Evolutionary conservation across 2,888 invertebrate species (phyloP).

Genomic region (Sericinus montela): DNA sequence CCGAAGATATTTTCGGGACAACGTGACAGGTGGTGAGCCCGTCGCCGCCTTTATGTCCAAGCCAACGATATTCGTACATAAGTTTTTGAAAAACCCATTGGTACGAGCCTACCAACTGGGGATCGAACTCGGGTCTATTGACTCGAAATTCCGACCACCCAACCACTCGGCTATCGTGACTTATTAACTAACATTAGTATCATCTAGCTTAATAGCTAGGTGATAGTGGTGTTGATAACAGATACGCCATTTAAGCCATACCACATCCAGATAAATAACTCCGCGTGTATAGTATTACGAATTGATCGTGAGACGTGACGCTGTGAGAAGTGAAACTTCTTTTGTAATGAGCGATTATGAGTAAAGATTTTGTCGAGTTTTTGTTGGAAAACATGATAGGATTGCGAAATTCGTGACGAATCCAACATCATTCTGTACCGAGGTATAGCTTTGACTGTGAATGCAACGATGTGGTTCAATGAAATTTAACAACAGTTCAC

Average conservation of each 20-base stretch:
- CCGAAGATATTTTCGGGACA: too few relatives aligned
- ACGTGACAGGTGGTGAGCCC: too few relatives aligned
- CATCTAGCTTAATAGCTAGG: too few relatives aligned
- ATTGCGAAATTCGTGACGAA: constrained; percentile 40
- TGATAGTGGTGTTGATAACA: too few relatives aligned
- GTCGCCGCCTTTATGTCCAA: too few relatives aligned
- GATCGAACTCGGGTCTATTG: too few relatives aligned
- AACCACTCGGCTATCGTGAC: too few relatives aligned
- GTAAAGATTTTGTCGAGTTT: constrained; percentile 39
- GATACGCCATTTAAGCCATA: neutral
- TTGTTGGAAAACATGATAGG: constrained; percentile 29
- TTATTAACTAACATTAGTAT: too few relatives aligned
- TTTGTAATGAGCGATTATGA: constrained; percentile 62
- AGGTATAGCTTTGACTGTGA: constrained; percentile 7
- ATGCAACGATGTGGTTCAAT: constrained; percentile 4
- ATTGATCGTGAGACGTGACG: constrained; percentile 72
- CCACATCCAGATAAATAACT: constrained; percentile 19
- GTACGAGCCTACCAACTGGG: too few relatives aligned
- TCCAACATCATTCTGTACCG: constrained; percentile 17
- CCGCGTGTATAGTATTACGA: constrained; percentile 49
- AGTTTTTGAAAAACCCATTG: too few relatives aligned
- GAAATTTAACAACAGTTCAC: neutral
- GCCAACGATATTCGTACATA: too few relatives aligned
- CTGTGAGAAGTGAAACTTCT: constrained; percentile 68
- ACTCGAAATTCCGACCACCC: too few relatives aligned